Evolutionary conservation across 1,140 invertebrate species (phyloP), one percentile per base, ranked within the genome.

Genomic region (Lordiphosa clarofinis): DNA sequence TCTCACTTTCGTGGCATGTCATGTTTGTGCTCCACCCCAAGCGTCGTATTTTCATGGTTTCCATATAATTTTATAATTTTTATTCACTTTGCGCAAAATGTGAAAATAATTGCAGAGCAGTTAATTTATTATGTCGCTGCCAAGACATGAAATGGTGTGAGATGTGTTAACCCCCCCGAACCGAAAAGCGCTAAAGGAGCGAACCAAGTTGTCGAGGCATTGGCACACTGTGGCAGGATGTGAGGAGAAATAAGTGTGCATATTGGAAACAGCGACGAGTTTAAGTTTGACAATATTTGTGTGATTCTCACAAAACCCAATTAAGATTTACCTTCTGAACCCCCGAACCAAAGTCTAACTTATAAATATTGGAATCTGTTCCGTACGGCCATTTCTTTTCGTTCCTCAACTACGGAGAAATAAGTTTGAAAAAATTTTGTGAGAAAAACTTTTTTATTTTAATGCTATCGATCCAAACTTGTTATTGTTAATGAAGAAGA

Each of bases 121-220:
- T 86, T 84, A 79, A 84, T 84, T 84, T 84, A 84, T 84, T 86
- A 64, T 78, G 79, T 86, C 74, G 71, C 67, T 74, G 65, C 49
- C 64, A 66, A 66, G 57, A 59, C 72, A 72, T 74, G 58, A 68
- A 75, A 58, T 57, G 58, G 62, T 67, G 64, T 54, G 57, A 62
- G 67, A 53, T 38, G 38, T 57, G 39, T 40, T 49, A 53, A 35
- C 48, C 36, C 47, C 39, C 36, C 33, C 44, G 11, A 15, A 12
- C 13, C 11, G 1, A 46, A 28, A 12, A 19, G 24, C 12, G 43
- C 24, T 44, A 21, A 44, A 44, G 43, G 43, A 44, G 42, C 42
- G 21, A 31, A n/a, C 42, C 7, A 19, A 46, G 5, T 33, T 28
- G 31, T 33, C 13, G 43, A 46, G 24, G n/a, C 43, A 33, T 46